Percentiles rank a stretch among this genome's conserved stretches.
phyloP scores from a whole-genome alignment of 2,113 vertebrate genomes.

The Pimephales promelas region DNA sequence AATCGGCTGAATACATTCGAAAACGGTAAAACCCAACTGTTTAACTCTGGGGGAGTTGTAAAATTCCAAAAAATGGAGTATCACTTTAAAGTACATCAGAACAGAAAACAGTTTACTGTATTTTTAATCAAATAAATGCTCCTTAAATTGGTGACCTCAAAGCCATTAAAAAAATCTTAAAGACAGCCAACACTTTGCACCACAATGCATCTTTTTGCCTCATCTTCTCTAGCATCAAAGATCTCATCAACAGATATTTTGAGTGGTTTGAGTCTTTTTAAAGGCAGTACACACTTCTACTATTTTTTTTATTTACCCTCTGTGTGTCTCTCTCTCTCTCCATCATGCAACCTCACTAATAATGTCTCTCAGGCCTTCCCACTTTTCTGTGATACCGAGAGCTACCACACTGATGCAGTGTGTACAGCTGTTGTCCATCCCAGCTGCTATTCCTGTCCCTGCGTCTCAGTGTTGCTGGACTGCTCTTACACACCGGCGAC shows the following conservation, averaged over 20 bases:
- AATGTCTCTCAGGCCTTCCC: background rate
- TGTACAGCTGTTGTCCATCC: constrained; percentile 25
- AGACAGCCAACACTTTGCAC: no score
- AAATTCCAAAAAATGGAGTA: no score
- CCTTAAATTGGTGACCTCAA: no score
- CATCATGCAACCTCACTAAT: background rate
- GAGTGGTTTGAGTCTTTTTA: background rate
- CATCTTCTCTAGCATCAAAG: background rate
- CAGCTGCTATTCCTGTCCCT: constrained; percentile 53
- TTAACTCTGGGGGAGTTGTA: no score
- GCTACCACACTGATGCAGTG: background rate
- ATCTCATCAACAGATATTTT: background rate
- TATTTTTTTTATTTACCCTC: constrained; percentile 6
- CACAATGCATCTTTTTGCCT: background rate
- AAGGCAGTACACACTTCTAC: background rate
- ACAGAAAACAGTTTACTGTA: background rate
- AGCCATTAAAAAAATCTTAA: no score
- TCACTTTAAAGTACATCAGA: background rate
- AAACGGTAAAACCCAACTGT: no score
- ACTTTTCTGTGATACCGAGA: constrained; percentile 6
- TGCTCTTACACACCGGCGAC: constrained; percentile 30
- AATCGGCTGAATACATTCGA: no score
- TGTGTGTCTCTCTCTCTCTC: background rate
- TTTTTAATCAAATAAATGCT: background rate
- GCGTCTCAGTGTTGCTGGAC: constrained; percentile 35